A percentile compares a stretch with the other conserved stretches of the same genome.
Conservation (phyloP, 2,888 invertebrate genomes). For the Amorpha juglandis region DNA sequence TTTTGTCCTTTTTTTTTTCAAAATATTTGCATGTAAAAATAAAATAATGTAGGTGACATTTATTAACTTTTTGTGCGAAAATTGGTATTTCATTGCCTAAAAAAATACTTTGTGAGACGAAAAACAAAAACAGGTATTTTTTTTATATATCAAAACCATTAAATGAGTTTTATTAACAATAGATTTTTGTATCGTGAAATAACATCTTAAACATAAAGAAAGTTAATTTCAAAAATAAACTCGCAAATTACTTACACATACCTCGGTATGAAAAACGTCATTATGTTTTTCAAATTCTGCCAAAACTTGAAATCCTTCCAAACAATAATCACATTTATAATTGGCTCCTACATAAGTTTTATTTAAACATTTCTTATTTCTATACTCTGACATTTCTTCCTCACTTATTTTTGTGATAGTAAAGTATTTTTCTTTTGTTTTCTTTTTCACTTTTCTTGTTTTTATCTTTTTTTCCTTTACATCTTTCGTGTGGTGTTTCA, state of each 20-base stretch:
- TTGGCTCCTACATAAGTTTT: constrained; percentile 37
- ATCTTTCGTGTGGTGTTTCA: constrained; percentile 2
- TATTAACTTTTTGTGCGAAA: too few relatives aligned
- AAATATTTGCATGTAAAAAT: too few relatives aligned
- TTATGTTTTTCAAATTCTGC: constrained; percentile 50
- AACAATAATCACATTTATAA: constrained; percentile 60
- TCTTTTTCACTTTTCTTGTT: constrained; percentile 33
- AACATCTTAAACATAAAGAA: too few relatives aligned
- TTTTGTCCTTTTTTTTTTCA: too few relatives aligned
- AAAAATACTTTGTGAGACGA: too few relatives aligned
- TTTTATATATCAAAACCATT: too few relatives aligned
- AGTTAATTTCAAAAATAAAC: neutral
- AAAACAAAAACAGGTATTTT: too few relatives aligned
- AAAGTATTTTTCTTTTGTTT: constrained; percentile 41
- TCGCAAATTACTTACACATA: constrained; percentile 34
- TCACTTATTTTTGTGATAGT: constrained; percentile 39
- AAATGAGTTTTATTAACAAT: too few relatives aligned
- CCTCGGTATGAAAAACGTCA: constrained; percentile 49
- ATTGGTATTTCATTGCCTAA: too few relatives aligned
- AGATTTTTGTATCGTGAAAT: too few relatives aligned
- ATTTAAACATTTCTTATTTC: constrained; percentile 37
- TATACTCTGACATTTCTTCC: constrained; percentile 44
- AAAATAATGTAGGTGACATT: too few relatives aligned
- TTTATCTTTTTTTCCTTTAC: constrained; percentile 32
- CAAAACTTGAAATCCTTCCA: constrained; percentile 45